A percentile compares a stretch with the other conserved stretches of the same genome.
These are phyloP conservation scores for Onychomys leucogaster DNA, from an alignment of 2,797 vertebrate genomes.

Conservation along the genomic window DNA sequence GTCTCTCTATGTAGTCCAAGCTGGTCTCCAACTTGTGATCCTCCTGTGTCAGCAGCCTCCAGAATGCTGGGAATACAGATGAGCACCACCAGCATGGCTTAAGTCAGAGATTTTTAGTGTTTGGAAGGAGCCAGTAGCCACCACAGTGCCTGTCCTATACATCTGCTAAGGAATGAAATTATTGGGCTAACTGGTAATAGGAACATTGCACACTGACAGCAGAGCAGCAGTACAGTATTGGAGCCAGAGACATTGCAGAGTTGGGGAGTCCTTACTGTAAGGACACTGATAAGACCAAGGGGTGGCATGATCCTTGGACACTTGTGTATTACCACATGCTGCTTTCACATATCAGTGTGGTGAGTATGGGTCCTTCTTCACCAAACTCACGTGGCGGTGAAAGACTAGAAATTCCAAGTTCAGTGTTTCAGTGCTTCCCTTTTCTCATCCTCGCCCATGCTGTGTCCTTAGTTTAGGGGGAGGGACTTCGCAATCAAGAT, in stretches of 20 bases:
- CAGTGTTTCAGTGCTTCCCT: neutral
- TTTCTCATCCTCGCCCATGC: neutral
- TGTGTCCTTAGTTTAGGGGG: neutral
- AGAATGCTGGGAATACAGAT: neutral
- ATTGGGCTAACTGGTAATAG: neutral
- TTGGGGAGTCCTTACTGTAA: neutral
- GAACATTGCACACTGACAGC: neutral
- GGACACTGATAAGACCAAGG: neutral
- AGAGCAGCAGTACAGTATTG: neutral
- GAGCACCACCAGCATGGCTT: neutral
- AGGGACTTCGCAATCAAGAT: neutral
- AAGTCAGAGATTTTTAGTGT: neutral
- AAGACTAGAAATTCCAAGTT: neutral
- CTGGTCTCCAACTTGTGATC: neutral
- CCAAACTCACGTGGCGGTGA: neutral
- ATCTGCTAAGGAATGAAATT: neutral
- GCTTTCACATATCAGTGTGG: neutral
- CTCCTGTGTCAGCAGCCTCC: neutral
- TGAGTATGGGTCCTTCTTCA: neutral
- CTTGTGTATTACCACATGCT: fast-evolving
- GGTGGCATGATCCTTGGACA: fast-evolving
- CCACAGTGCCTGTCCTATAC: neutral
- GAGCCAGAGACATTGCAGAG: neutral
- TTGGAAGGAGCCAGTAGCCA: neutral
- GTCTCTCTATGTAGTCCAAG: neutral